A percentile compares a stretch with the other conserved stretches of the same genome.
phyloP scores from a whole-genome alignment of 2,113 vertebrate species.

The Ellobius talpinus region DNA sequence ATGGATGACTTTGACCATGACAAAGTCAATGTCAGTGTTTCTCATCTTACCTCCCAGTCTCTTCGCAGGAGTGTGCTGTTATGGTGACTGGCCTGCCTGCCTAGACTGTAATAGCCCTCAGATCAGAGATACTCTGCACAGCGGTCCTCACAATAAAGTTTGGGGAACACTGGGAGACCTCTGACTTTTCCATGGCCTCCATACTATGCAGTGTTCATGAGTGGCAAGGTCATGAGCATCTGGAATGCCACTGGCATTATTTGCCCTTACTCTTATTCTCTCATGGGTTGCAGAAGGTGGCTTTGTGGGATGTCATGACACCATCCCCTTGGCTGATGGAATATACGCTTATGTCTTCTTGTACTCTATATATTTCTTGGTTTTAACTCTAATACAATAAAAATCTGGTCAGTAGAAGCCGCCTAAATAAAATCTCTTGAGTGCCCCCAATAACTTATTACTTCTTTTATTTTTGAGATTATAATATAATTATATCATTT shows the following conservation, averaged over 20 bases:
- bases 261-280: not conserved
- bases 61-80: not conserved
- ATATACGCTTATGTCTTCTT: not conserved
- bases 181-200: not conserved
- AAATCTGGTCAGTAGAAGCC: not conserved
- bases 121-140: fast-evolving
- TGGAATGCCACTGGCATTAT: not conserved
- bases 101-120: not conserved
- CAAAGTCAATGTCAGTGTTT: not conserved
- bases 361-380: not conserved
- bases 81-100: not conserved
- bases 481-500: not conserved
- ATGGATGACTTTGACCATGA: not conserved
- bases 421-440: slow-evolving; percentile 6
- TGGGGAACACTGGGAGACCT: not conserved
- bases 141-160: not conserved
- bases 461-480: not conserved
- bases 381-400: slow-evolving; percentile 9
- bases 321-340: not conserved
- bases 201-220: not conserved
- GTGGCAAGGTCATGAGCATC: not conserved
- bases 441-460: not conserved
- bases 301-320: not conserved
- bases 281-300: fast-evolving
- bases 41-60: not conserved